Percentiles rank a stretch among this genome's conserved stretches.
These are phyloP conservation scores for Poecilobothrus nobilitatus DNA, from an alignment of 2,888 invertebrate genomes.

Conservation along the genomic window DNA sequence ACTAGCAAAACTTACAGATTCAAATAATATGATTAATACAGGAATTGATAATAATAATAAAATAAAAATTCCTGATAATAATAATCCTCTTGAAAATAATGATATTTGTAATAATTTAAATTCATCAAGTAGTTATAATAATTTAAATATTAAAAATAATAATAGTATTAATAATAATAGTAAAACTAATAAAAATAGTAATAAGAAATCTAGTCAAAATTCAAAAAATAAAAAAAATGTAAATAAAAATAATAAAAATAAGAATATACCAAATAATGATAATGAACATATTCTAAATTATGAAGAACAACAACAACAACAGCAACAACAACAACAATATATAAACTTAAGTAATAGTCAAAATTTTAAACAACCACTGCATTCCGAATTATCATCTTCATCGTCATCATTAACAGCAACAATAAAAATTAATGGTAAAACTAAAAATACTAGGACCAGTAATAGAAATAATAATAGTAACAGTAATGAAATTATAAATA, in stretches of 20 bases:
- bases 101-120: not conserved
- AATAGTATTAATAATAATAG: constrained; percentile 7
- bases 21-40: not conserved
- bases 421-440: not conserved
- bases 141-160: constrained; percentile 5
- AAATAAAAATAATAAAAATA: not conserved
- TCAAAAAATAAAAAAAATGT: not conserved
- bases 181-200: constrained; percentile 11
- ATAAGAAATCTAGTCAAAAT: constrained; percentile 9
- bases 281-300: constrained; percentile 3
- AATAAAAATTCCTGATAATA: not conserved
- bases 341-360: not conserved
- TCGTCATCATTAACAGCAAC: not conserved
- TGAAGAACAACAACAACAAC: not conserved
- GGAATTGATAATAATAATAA: constrained; percentile 8
- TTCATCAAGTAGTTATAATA: not conserved
- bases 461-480: not conserved
- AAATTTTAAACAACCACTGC: constrained; percentile 1
- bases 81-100: not conserved
- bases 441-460: not conserved
- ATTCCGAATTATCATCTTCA: not conserved
- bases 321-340: too few species aligned
- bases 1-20: not conserved
- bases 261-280: not conserved
- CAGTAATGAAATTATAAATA: not conserved